Evolutionary conservation across 2,888 invertebrate genomes (phyloP).

Genomic region (Osedax fenrisi): DNA sequence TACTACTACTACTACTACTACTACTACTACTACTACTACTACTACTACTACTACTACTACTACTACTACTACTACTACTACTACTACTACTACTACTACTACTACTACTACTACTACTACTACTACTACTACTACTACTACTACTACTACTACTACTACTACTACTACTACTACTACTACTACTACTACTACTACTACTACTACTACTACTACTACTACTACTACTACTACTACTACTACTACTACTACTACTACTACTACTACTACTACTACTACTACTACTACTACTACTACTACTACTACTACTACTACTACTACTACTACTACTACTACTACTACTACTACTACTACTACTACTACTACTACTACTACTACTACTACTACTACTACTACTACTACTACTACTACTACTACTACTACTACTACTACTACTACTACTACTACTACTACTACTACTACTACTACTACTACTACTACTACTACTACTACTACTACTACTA

Average conservation of each 20-base stretch:
- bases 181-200: slow-evolving; percentile 10
- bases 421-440: slow-evolving; percentile 4
- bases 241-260: slow-evolving; percentile 10
- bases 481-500: slow-evolving; percentile 7
- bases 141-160: slow-evolving; percentile 4
- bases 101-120: slow-evolving; percentile 10
- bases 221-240: slow-evolving; percentile 7
- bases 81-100: slow-evolving; percentile 4
- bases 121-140: slow-evolving; percentile 10
- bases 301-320: slow-evolving; percentile 10
- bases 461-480: neutral
- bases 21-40: slow-evolving; percentile 4
- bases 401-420: slow-evolving; percentile 7
- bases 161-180: slow-evolving; percentile 10
- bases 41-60: slow-evolving; percentile 4
- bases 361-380: slow-evolving; percentile 7
- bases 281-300: neutral
- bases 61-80: slow-evolving; percentile 4
- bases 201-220: slow-evolving; percentile 7
- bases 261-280: slow-evolving; percentile 2
- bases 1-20: slow-evolving; percentile 7
- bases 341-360: slow-evolving; percentile 7
- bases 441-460: slow-evolving; percentile 4
- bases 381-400: slow-evolving; percentile 10
- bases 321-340: slow-evolving; percentile 10